These are phyloP conservation scores for Stenodera caucasica DNA, from an alignment of 2,888 invertebrate species.

Conservation along the genomic window DNA sequence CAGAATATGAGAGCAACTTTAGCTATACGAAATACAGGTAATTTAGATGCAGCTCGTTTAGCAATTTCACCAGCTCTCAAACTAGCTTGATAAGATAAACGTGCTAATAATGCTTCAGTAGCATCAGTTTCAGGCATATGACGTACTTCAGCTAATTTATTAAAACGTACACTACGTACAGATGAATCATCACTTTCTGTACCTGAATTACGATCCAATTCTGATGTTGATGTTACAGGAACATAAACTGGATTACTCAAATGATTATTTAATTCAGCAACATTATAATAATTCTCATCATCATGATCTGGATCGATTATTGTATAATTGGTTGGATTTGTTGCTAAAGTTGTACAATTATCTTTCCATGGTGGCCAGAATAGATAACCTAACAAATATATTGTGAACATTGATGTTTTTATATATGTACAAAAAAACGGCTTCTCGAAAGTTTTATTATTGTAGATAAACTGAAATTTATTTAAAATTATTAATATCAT, in stretches of 20 bases:
- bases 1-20: constrained; percentile 85
- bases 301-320: constrained; percentile 76
- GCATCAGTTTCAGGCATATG: constrained; percentile 91
- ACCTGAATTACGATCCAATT: constrained; percentile 63
- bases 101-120: constrained; percentile 87
- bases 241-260: constrained; percentile 89
- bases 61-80: constrained; percentile 80
- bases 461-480: constrained; percentile 77
- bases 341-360: constrained; percentile 63
- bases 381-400: constrained; percentile 87
- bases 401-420: constrained; percentile 90
- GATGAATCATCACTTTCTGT: constrained; percentile 86
- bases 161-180: constrained; percentile 78
- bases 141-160: constrained; percentile 85
- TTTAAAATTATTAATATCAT: constrained; percentile 8
- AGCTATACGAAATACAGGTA: constrained; percentile 75
- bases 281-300: constrained; percentile 78
- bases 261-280: constrained; percentile 61
- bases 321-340: constrained; percentile 65
- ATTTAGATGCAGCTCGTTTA: constrained; percentile 73
- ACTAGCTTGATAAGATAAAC: constrained; percentile 93
- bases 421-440: constrained; percentile 96
- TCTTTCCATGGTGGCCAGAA: constrained; percentile 90
- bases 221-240: constrained; percentile 67
- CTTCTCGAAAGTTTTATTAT: constrained; percentile 83